phyloP scores from a whole-genome alignment of 1,140 invertebrate genomes.

The Pseudomyrmex gracilis region DNA sequence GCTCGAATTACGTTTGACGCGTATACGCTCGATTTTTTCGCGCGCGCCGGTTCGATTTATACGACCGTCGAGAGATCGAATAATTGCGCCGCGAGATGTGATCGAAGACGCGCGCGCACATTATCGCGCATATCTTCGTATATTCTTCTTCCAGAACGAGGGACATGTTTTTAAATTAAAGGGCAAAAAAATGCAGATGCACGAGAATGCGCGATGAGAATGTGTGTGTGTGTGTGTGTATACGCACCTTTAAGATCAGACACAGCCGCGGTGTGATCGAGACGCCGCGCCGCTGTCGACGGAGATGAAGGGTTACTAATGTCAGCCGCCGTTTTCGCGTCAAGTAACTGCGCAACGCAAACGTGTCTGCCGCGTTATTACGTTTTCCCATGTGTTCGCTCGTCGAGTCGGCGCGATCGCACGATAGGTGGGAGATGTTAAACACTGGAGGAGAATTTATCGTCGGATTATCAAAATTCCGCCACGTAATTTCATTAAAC shows the following conservation, averaged over 20 bases:
- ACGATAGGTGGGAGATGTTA: too few species aligned
- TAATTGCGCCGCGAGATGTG: conserved; percentile 46
- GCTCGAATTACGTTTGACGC: conserved; percentile 37
- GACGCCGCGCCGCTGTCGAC: conserved; percentile 31
- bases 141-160: too few species aligned
- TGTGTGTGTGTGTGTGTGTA: too few species aligned
- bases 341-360: not conserved
- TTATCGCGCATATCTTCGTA: too few species aligned
- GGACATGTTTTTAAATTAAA: too few species aligned
- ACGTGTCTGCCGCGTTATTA: conserved; percentile 16
- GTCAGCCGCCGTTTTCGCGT: conserved; percentile 22
- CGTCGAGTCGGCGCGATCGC: not conserved
- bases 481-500: too few species aligned
- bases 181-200: too few species aligned
- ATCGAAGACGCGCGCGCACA: conserved; percentile 49
- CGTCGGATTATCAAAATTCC: too few species aligned
- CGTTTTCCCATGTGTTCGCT: not conserved
- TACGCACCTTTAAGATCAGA: conserved; percentile 47
- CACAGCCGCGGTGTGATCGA: conserved; percentile 46
- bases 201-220: too few species aligned
- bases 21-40: conserved; percentile 56
- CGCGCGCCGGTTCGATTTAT: conserved; percentile 61
- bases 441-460: too few species aligned
- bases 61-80: conserved; percentile 51
- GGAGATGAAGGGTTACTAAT: conserved; percentile 54